A percentile compares a stretch with the other conserved stretches of the same genome.
These are phyloP conservation scores for Mus caroli DNA, from an alignment of 2,797 vertebrate genomes.

Conservation along the genomic window DNA sequence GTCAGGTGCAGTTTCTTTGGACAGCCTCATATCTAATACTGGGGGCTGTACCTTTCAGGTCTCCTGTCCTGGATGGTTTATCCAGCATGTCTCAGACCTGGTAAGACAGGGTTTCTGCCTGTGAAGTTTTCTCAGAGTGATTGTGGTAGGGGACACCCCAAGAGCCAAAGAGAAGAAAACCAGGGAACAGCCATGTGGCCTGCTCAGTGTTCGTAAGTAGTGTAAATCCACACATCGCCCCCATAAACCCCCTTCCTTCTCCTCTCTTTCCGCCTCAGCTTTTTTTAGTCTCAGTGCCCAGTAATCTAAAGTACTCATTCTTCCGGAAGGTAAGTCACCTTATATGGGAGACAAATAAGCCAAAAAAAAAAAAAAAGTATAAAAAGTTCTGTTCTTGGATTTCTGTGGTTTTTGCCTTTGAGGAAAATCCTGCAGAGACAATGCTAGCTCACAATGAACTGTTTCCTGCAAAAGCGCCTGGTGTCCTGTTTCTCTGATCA, in stretches of 20 bases:
- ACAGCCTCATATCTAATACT: background rate
- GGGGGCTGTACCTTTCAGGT: background rate
- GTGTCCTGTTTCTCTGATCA: background rate
- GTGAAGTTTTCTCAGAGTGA: background rate
- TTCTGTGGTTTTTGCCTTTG: no score
- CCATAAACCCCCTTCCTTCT: background rate
- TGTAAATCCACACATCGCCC: no score
- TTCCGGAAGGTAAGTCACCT: background rate
- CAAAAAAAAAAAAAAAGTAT: background rate
- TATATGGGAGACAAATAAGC: background rate
- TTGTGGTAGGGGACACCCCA: background rate
- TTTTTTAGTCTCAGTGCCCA: background rate
- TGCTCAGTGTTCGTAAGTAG: background rate
- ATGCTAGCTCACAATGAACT: background rate
- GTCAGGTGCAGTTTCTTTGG: background rate
- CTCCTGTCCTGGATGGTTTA: slow-evolving; percentile 3
- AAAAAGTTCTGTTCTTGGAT: background rate
- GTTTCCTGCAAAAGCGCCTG: background rate
- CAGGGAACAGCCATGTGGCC: background rate
- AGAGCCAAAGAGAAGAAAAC: background rate
- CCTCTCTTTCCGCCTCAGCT: background rate
- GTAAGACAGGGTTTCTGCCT: background rate
- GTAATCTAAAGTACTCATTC: background rate
- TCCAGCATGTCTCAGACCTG: slow-evolving; percentile 34
- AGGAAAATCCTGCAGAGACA: background rate